Base-by-base conservation (phyloP, 1,140 invertebrate species). In the Prorops nasuta region DNA sequence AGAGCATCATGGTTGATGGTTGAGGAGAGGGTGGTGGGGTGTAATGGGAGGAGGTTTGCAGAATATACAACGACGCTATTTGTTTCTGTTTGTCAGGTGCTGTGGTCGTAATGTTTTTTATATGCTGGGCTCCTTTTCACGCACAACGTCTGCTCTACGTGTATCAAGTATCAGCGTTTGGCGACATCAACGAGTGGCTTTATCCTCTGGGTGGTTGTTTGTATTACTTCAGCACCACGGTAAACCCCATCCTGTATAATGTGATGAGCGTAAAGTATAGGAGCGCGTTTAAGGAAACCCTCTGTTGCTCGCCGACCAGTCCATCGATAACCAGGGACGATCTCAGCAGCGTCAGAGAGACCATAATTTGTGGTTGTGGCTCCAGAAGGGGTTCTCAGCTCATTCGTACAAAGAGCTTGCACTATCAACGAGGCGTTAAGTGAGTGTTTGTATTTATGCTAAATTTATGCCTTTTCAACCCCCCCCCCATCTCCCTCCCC, bases 101-200 rank as follows among this genome's bases (percentile, higher is more conserved):
- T 6, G 96, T 98, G 7, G 95, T 98, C 9, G 81, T 97, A 6
- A 90, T 90, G 12, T 98, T 98, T 79, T 98, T 98, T 78, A 78
- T 96, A 3, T 97, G 94, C 77, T 98, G 94, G 94, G 92, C 92
- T 1, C 96, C 96, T 16, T 98, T 98, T 79, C 96, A 98, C 73
- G 84, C 89, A 36, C 96, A 98, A 74, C 79, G 92, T 3, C 74
- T 95, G 39, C 81, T 90, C 63, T 87, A 86, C 61, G 79, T 89
- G 21, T 87, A 91, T 43, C 76, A 80, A 45, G 66, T 83, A 20
- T 76, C 77, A 35, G 69, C 73, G 3, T 74, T 83, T 64, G 86
- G 81, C 32, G 79, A 82, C 45, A 79, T 90, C 41, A 91, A 91
- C 69, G 86, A 88, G 58, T 86, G 86, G 78, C 79, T 94, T 18